phyloP scores from a whole-genome alignment of 1,140 invertebrate species.

The Matsumurasca onukii region DNA sequence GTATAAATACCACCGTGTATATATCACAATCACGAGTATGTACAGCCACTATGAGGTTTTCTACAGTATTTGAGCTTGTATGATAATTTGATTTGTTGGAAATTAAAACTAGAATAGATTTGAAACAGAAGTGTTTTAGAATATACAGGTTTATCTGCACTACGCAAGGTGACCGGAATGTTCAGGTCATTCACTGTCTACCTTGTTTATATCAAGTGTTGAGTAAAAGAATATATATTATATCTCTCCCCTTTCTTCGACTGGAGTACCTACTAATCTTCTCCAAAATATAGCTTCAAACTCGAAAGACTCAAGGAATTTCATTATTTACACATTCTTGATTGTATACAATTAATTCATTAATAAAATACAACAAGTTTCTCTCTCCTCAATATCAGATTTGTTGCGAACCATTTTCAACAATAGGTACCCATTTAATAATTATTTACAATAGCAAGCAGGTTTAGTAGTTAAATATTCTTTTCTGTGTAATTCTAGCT shows the following conservation, averaged over 20 bases:
- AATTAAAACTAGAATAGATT: background rate
- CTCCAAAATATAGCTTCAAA: constrained; percentile 14
- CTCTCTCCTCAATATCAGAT: no score
- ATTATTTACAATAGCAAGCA: no score
- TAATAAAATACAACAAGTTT: no score
- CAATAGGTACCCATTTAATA: no score
- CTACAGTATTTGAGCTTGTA: constrained; percentile 26
- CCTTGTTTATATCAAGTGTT: background rate
- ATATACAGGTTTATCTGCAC: constrained; percentile 14
- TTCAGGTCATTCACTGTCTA: background rate
- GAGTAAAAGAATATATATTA: constrained; percentile 17
- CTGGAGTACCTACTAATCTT: background rate
- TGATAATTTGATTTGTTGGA: constrained; percentile 8
- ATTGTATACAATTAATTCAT: constrained; percentile 3
- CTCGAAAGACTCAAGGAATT: constrained; percentile 16
- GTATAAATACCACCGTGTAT: constrained; percentile 20
- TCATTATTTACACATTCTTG: constrained; percentile 16
- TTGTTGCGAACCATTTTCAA: no score
- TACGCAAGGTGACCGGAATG: background rate
- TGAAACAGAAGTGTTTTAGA: constrained; percentile 18
- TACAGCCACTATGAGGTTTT: constrained; percentile 12
- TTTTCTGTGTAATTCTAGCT: no score
- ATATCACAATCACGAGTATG: constrained; percentile 20
- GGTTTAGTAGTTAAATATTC: no score
- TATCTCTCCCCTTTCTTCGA: background rate